Base-by-base conservation (phyloP, 2,113 vertebrate species). In the Fulica atra region DNA sequence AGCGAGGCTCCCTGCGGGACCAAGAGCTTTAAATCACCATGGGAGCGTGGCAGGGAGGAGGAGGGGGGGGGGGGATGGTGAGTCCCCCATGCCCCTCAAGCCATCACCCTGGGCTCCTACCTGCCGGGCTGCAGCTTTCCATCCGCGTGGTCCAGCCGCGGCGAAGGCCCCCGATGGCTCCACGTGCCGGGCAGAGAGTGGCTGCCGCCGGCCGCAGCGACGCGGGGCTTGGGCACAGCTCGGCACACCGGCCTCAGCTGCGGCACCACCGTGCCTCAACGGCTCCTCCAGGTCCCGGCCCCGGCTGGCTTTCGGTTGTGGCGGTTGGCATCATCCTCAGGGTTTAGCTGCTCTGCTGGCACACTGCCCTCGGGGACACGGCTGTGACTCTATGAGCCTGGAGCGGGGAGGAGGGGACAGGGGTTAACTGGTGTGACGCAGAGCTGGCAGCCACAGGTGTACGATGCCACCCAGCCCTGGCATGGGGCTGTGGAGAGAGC, bases 121-220 rank as follows among this genome's bases (percentile, higher is more conserved):
- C 88, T 91, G 77, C 95, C 9, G 18, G 90, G 91, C 86, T 40
- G 53, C 91, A 69, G 54, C 86, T 91, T 95, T 90, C 96, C 97
- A 96, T 94, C 86, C 82, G 86, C 79, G 5, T 84, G 36, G 56
- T 81, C 42, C 84, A 2, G 81, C 91, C 26, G 36, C 14, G 4
- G 86, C 54, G 31, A 81, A 73, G 89, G 91, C 61, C 91, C 51
- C 69, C 53, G 23, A 54, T 17, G 44, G 36, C 73, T 95, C 92
- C 56, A 6, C 54, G 33, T 29, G 59, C 56, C 13, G 1, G 53
- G 61, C 59, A 48, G 19, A 21, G 79, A 92, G 69, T 76, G 51
- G 71, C 65, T 12, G 68, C 68, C 1, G 28, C 9, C 29, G 14
- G 56, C 59, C 35, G 13, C 15, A 20, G 70, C 16, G 11, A 38